These are phyloP conservation scores for Charaxes varanes DNA, from an alignment of 1,140 invertebrate species.

Conservation along the genomic window DNA sequence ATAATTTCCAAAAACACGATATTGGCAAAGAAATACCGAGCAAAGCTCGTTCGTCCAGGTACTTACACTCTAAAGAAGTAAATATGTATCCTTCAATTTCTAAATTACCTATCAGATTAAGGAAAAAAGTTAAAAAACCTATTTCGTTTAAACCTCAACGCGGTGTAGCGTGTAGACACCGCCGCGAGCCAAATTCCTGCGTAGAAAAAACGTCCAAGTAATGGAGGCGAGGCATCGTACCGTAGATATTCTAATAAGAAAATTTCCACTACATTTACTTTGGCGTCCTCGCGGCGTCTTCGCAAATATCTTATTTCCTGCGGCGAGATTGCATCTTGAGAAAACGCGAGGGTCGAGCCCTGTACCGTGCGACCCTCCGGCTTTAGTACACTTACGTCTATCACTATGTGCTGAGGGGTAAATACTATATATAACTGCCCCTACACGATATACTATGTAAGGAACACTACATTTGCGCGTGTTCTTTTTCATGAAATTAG, in stretches of 20 bases:
- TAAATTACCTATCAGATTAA: not conserved
- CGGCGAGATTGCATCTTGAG: slow-evolving; percentile 73
- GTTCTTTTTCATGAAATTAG: not conserved
- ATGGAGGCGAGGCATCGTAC: slow-evolving; percentile 63
- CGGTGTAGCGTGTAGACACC: slow-evolving; percentile 42
- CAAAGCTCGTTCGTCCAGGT: too few species aligned
- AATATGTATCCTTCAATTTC: too few species aligned
- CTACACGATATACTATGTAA: too few species aligned
- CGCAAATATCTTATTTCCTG: slow-evolving; percentile 74
- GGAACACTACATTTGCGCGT: too few species aligned
- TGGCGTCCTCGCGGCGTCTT: slow-evolving; percentile 69
- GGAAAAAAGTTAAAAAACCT: not conserved
- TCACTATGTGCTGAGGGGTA: slow-evolving; percentile 16
- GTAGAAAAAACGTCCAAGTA: slow-evolving; percentile 60
- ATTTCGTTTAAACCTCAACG: slow-evolving; percentile 14
- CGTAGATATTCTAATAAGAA: slow-evolving; percentile 74
- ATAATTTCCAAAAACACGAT: too few species aligned
- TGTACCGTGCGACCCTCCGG: slow-evolving; percentile 44
- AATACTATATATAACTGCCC: too few species aligned
- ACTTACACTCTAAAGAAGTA: too few species aligned
- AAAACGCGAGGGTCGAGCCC: slow-evolving; percentile 67
- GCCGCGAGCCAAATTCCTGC: slow-evolving; percentile 56
- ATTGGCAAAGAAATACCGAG: too few species aligned
- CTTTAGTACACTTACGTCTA: slow-evolving; percentile 25
- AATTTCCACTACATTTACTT: slow-evolving; percentile 74